Conservation (phyloP, 2,113 vertebrate species). For the Penelope pileata region DNA sequence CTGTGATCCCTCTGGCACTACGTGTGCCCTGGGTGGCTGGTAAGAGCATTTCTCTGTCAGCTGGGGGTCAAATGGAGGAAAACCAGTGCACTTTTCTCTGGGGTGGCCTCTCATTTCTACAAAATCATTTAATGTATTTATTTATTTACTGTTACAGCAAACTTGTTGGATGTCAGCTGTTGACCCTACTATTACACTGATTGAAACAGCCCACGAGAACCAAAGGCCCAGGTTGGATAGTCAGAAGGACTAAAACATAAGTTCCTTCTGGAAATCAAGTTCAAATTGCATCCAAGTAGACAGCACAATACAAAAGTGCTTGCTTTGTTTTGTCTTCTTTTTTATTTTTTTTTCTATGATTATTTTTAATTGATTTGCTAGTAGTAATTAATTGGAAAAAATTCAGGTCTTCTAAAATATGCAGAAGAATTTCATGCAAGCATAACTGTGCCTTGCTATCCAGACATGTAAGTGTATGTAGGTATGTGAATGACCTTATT, state of each 20-base stretch:
- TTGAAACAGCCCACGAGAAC: background rate
- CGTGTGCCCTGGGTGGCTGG: background rate
- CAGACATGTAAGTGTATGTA: background rate
- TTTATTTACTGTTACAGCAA: background rate
- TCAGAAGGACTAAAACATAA: background rate
- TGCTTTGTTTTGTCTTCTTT: too few relatives aligned
- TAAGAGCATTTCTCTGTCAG: rapidly evolving
- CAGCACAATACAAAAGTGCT: background rate
- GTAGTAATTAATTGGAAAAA: background rate
- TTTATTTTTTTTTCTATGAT: background rate
- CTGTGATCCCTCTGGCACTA: rapidly evolving
- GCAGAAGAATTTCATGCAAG: background rate
- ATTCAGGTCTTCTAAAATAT: background rate
- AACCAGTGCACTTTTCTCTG: rapidly evolving
- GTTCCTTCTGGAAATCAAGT: background rate
- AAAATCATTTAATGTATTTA: background rate
- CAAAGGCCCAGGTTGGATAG: background rate
- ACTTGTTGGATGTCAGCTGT: background rate
- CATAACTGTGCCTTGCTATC: rapidly evolving
- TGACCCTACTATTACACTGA: rapidly evolving
- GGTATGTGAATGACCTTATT: background rate
- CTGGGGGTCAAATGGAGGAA: background rate
- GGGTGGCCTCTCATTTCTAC: background rate
- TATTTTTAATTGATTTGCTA: background rate
- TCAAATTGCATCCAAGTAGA: background rate